Evolutionary conservation across 1,140 invertebrate species (phyloP).

Genomic region (Phortica variegata): DNA sequence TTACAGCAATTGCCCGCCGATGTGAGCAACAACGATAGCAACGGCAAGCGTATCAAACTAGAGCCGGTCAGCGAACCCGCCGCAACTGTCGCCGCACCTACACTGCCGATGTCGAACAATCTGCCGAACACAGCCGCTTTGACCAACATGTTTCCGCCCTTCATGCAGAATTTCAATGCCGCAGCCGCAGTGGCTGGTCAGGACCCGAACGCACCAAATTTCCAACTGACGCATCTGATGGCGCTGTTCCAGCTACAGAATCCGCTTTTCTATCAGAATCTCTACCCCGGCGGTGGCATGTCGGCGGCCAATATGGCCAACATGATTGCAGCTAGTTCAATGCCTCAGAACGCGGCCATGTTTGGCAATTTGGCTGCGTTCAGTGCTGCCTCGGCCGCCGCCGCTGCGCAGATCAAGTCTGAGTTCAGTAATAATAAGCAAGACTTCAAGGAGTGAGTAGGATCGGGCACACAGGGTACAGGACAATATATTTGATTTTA

Average conservation of each 20-base stretch:
- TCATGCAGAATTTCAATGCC: slow-evolving; percentile 31
- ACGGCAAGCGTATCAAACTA: slow-evolving; percentile 34
- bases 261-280: slow-evolving; percentile 54
- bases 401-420: slow-evolving; percentile 16
- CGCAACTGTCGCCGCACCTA: slow-evolving; percentile 1
- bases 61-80: slow-evolving; percentile 16
- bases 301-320: slow-evolving; percentile 16
- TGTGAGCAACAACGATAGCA: slow-evolving; percentile 15
- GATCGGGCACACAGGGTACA: slow-evolving; percentile 1
- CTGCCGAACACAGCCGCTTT: slow-evolving; percentile 8
- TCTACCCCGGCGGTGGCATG: slow-evolving; percentile 33
- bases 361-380: slow-evolving; percentile 40
- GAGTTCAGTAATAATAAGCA: slow-evolving; percentile 5
- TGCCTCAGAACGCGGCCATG: slow-evolving; percentile 28
- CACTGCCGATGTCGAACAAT: not conserved
- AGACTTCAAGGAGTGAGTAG: slow-evolving; percentile 43
- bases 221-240: slow-evolving; percentile 51
- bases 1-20: slow-evolving; percentile 42
- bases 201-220: slow-evolving; percentile 30
- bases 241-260: slow-evolving; percentile 51
- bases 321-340: slow-evolving; percentile 7
- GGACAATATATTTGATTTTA: no score
- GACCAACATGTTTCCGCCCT: slow-evolving; percentile 17
- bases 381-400: slow-evolving; percentile 33
- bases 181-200: slow-evolving; percentile 25